Evolutionary conservation across 2,888 invertebrate genomes (phyloP), one percentile per base, ranked within the genome.

Genomic region (Eucera pruinosa): DNA sequence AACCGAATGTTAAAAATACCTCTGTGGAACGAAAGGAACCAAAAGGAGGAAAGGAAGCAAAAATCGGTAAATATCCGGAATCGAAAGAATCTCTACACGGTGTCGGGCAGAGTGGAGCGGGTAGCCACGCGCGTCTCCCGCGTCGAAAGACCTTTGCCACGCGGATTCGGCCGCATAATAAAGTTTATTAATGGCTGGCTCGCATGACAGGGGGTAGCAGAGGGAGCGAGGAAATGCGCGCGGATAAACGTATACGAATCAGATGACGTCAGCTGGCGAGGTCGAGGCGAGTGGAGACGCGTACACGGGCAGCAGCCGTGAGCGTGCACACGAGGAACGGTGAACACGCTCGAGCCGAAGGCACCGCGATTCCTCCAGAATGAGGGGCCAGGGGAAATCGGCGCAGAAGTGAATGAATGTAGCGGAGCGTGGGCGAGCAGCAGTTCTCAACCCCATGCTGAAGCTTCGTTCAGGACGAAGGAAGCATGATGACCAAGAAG

Each of bases 321-420:
- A 43, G 41, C 64, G 70, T 25, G 69, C 67, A 75, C 71, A 68
- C 74, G 75, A 78, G 62, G 33, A 81, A 68, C 72, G 81, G 79
- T 81, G 80, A 77, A 84, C 79, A 81, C 82, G 71, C 57, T 73
- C 65, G 62, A 45, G 50, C 48, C 73, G 76, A 58, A 61, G 76
- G 65, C 55, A 65, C 27, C 57, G 80, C 75, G 67, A 69, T 77
- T 64, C 72, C 80, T 54, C 55, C 65, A 64, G 20, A 20, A 36
- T 30, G 78, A 48, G 57, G 80, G 76, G 70, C 70, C 66, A 71
- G 69, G 72, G 80, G 81, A 76, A 79, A 74, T 70, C 75, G 73
- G 78, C 57, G 82, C 67, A 89, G 87, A 89, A 89, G 86, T 90
- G 89, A 90, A 90, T 90, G 90, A 90, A 90, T 89, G 89, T 86